Conservation (phyloP, 2,113 vertebrate species). For the Archilochus colubris region DNA sequence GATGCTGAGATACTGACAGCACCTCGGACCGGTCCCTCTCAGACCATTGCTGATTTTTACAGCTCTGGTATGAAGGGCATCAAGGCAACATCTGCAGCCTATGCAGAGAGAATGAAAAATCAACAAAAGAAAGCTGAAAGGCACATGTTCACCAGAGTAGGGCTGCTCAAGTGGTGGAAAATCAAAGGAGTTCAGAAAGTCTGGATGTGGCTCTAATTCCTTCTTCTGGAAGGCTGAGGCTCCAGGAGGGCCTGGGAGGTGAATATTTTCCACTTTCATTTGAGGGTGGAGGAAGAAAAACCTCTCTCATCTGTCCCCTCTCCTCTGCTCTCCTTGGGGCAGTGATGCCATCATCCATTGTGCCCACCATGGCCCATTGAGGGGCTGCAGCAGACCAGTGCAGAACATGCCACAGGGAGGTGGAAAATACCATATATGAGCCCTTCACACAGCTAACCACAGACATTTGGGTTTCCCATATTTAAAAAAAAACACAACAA, state of each 20-base stretch:
- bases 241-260: not conserved
- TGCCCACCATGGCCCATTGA: not conserved
- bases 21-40: rapidly evolving
- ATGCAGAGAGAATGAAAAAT: not conserved
- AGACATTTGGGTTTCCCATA: not conserved
- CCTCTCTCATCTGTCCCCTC: not conserved
- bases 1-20: not conserved
- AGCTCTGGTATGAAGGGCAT: too few relatives aligned
- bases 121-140: not conserved
- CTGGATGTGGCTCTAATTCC: not conserved
- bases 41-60: rapidly evolving
- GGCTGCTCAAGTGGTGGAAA: not conserved
- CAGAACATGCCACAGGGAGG: not conserved
- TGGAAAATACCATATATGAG: not conserved
- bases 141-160: rapidly evolving
- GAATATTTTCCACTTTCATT: not conserved
- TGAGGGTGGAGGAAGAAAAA: not conserved
- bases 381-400: not conserved
- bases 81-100: not conserved
- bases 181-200: not conserved
- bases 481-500: not conserved
- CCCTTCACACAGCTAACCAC: not conserved
- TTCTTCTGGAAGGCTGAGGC: not conserved
- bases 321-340: rapidly evolving
- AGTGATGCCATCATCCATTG: not conserved